Percentiles rank a stretch among this genome's conserved stretches.
Evolutionary conservation across 2,113 vertebrate species (phyloP).

Genomic region (Pao palembangensis): DNA sequence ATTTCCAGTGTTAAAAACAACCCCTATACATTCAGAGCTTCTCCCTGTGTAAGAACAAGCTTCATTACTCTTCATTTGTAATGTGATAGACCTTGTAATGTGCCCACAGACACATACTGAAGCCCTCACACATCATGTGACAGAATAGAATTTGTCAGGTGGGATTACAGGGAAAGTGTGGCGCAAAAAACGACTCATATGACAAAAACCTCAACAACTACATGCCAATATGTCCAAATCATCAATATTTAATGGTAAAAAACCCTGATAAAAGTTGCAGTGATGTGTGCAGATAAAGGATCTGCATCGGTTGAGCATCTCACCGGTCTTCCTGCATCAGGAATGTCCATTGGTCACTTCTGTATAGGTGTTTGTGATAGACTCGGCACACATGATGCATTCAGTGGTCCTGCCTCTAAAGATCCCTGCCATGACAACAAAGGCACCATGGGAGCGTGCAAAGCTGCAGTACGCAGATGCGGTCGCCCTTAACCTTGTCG

Average conservation of each 20-base stretch:
- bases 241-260: neutral
- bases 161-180: neutral
- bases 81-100: slow-evolving; percentile 41
- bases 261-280: too few species aligned
- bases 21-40: neutral
- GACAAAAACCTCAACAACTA: neutral
- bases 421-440: neutral
- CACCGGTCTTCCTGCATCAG: too few species aligned
- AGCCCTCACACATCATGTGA: slow-evolving; percentile 42
- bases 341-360: too few species aligned
- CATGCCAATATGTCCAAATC: neutral
- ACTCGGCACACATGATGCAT: too few species aligned
- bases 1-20: neutral
- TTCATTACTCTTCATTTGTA: slow-evolving; percentile 7
- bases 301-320: too few species aligned
- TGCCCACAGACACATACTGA: slow-evolving; percentile 32
- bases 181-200: neutral
- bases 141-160: slow-evolving; percentile 1
- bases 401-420: neutral
- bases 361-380: too few species aligned
- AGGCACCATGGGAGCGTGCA: too few species aligned
- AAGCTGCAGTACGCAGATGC: too few species aligned
- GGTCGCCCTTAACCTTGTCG: neutral
- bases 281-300: too few species aligned
- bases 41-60: neutral